Conservation (phyloP, 2,797 vertebrate species). For the Todus mexicanus region DNA sequence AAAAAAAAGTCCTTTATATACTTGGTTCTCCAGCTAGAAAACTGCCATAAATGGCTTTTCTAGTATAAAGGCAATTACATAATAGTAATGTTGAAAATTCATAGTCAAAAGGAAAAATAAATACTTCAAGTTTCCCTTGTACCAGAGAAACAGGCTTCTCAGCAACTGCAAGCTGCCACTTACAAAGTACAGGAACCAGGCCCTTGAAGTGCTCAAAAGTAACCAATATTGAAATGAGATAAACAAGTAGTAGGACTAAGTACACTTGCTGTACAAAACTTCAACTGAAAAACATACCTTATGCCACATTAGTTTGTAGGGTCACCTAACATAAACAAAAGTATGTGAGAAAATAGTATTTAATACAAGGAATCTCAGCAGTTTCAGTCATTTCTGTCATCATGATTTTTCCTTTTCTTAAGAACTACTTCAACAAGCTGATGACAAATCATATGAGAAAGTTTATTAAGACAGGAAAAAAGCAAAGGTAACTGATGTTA, state of each 20-base stretch:
- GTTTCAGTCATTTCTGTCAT: not conserved
- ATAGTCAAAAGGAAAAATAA: not conserved
- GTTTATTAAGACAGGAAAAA: constrained; percentile 55
- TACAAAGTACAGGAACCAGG: not conserved
- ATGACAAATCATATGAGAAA: not conserved
- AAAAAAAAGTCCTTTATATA: not conserved
- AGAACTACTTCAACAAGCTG: not conserved
- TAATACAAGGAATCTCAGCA: not conserved
- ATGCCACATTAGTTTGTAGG: not conserved
- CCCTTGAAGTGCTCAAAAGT: not conserved
- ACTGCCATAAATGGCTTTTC: not conserved
- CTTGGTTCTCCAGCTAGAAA: not conserved
- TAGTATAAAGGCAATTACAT: not conserved
- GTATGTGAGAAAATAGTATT: not conserved
- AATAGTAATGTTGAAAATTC: not conserved
- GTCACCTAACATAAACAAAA: not conserved
- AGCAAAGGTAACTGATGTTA: not conserved
- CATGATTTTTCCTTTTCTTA: not conserved
- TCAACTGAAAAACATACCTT: not conserved
- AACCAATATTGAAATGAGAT: not conserved
- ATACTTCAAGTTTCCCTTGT: not conserved
- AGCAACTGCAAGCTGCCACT: not conserved
- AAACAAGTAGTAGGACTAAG: not conserved
- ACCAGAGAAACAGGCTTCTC: not conserved
- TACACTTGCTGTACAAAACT: not conserved